Base-by-base conservation (phyloP, 2,888 invertebrate species). In the Ophonus ardosiacus region DNA sequence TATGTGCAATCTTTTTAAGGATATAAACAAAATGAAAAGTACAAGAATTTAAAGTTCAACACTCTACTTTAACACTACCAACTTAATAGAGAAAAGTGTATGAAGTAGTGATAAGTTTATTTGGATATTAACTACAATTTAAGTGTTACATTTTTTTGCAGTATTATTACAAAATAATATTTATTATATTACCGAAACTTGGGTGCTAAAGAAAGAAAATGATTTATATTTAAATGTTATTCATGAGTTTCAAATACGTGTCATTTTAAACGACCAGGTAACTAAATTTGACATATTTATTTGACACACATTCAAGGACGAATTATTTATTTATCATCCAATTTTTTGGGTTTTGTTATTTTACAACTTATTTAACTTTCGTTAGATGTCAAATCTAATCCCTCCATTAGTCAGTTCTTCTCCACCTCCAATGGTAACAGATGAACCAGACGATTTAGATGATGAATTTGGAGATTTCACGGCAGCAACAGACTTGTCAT, bases 381-480 rank as follows among this genome's bases (percentile, higher is more conserved):
- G 17, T 15, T 86, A 89, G 88, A 92, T 92, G 92, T 91, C 92
- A 86, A 92, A 91, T 87, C 90, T 92, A 89, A 92, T 93, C 88
- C 93, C 93, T 87, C 93, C 93, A 86, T 90, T 93, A 85, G 89
- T 93, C 86, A 93, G 93, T 88, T 92, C 92, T 88, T 92, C 93
- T 71, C 93, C 93, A 83, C 93, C 93, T 71, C 93, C 93, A 61
- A 92, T 93, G 87, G 91, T 92, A 86, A 89, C 90, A 81, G 89
- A 89, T 81, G 90, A 89, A 76, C 91, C 92, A 86, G 92, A 92
- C 78, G 92, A 92, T 38, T 90, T 91, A 85, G 91, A 92, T 87
- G 91, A 92, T 87, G 94, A 94, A 89, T 94, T 94, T 92, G 93
- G 93, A 61, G 93, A 94, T 88, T 94, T 94, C 91, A 92, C 93